Evolutionary conservation across 1,140 invertebrate species (phyloP).

Genomic region (Bradysia coprophila): DNA sequence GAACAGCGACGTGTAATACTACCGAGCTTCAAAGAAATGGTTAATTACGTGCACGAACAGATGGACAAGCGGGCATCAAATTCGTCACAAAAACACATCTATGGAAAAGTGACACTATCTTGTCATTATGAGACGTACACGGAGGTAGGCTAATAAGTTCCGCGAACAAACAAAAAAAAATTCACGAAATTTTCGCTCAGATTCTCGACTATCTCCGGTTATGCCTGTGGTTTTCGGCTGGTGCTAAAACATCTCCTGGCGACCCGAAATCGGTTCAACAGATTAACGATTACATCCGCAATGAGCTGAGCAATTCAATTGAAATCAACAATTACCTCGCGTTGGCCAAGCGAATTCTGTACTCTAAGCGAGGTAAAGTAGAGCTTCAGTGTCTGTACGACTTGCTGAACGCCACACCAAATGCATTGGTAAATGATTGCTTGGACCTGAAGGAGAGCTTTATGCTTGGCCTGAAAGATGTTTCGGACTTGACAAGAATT

Average conservation of each 20-base stretch:
- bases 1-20: conserved; percentile 20
- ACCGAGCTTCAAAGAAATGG: conserved; percentile 21
- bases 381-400: conserved; percentile 16
- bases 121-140: conserved; percentile 43
- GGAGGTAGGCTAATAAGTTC: conserved; percentile 26
- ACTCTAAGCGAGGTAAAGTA: conserved; percentile 19
- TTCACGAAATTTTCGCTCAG: conserved; percentile 24
- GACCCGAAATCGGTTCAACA: conserved; percentile 13
- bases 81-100: conserved; percentile 7
- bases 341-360: conserved; percentile 18
- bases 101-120: conserved; percentile 7
- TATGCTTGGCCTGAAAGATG: conserved; percentile 18
- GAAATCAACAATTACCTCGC: conserved; percentile 20
- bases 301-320: conserved; percentile 11
- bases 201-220: conserved; percentile 58
- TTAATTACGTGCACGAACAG: conserved; percentile 23
- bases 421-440: conserved; percentile 14
- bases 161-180: background rate
- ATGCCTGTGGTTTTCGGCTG: conserved; percentile 35
- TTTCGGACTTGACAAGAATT: conserved; percentile 17
- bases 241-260: conserved; percentile 23
- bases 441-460: conserved; percentile 16
- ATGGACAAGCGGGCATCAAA: conserved; percentile 21
- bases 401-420: conserved; percentile 17
- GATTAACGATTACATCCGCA: conserved; percentile 14